Percentiles rank a stretch among this genome's conserved stretches.
phyloP scores from a whole-genome alignment of 2,113 vertebrate species.

The Chaetodon auriga region DNA sequence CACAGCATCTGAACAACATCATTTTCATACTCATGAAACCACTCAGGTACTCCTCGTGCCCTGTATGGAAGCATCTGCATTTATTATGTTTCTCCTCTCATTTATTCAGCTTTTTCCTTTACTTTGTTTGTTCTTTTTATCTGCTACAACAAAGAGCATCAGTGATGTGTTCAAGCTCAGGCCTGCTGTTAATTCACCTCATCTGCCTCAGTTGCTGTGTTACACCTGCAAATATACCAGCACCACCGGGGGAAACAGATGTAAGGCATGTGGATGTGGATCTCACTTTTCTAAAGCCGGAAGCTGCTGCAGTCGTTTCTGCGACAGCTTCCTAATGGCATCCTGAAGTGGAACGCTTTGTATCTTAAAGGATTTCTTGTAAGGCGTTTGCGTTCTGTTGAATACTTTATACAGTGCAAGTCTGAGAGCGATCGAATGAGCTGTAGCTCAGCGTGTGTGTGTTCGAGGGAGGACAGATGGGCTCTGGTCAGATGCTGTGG shows the following conservation, averaged over 20 bases:
- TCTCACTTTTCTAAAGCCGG: conserved; percentile 34
- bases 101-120: conserved; percentile 24
- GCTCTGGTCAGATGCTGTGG: conserved; percentile 66
- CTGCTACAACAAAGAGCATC: conserved; percentile 21
- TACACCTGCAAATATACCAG: conserved; percentile 32
- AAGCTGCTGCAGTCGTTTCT: conserved; percentile 25
- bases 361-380: conserved; percentile 27
- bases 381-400: conserved; percentile 31
- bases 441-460: neutral
- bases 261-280: conserved; percentile 38
- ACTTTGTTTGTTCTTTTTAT: conserved; percentile 12
- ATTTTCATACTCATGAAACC: neutral
- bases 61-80: neutral
- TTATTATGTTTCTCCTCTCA: neutral
- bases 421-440: neutral
- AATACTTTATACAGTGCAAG: neutral
- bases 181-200: conserved; percentile 36
- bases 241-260: conserved; percentile 44
- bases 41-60: neutral
- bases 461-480: conserved; percentile 70
- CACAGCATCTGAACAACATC: neutral
- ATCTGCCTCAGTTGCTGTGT: conserved; percentile 28
- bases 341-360: conserved; percentile 32
- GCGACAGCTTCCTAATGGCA: conserved; percentile 16
- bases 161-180: neutral